A percentile compares a stretch with the other conserved stretches of the same genome.
phyloP scores from a whole-genome alignment of 1,140 invertebrate genomes.

The Berghia stephanieae region DNA sequence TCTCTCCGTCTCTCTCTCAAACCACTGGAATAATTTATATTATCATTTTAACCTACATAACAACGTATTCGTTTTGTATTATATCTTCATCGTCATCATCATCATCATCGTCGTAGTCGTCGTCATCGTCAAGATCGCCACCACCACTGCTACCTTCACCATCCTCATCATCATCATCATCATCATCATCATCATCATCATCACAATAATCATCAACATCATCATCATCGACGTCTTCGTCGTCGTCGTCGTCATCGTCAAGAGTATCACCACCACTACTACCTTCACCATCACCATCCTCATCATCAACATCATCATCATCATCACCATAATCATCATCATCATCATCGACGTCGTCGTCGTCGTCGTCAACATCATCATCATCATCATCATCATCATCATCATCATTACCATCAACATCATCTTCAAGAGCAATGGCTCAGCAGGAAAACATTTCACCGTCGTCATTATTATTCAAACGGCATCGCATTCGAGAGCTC shows the following conservation, averaged over 20 bases:
- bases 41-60: background rate
- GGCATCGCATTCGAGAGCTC: slow-evolving; percentile 27
- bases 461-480: slow-evolving; percentile 30
- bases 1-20: background rate
- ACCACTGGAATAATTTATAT: background rate
- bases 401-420: slow-evolving; percentile 28
- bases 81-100: background rate
- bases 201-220: too few species aligned
- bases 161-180: too few species aligned
- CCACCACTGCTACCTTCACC: too few species aligned
- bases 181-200: too few species aligned
- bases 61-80: background rate
- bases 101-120: background rate
- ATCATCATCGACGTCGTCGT: slow-evolving; percentile 20
- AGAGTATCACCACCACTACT: too few species aligned
- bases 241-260: too few species aligned
- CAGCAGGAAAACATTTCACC: too few species aligned
- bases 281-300: too few species aligned
- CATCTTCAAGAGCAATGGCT: slow-evolving; percentile 29
- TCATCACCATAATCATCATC: too few species aligned
- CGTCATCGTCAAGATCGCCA: too few species aligned
- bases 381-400: slow-evolving; percentile 26
- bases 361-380: slow-evolving; percentile 27
- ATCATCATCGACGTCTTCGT: too few species aligned
- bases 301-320: too few species aligned